Conservation (phyloP, 2,888 invertebrate genomes). For the Meteorus cinctellus region DNA sequence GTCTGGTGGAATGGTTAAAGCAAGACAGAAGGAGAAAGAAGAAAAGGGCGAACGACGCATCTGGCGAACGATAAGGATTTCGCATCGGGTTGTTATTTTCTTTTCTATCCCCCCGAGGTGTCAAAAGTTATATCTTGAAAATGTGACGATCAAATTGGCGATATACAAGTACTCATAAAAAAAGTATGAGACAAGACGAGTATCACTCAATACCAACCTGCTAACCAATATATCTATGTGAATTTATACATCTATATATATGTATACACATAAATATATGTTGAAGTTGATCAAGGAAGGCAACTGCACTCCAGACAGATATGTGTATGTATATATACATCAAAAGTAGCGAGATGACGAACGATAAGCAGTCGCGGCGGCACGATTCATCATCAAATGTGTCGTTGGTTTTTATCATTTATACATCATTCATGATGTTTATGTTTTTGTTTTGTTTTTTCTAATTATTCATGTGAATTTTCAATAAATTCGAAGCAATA, state of each 20-base stretch:
- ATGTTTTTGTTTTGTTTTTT: background rate
- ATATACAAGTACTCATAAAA: background rate
- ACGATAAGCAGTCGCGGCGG: constrained; percentile 4
- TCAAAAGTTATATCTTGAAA: constrained; percentile 19
- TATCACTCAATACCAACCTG: constrained; percentile 12
- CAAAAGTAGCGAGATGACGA: background rate
- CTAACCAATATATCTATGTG: too few relatives aligned
- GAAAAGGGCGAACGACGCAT: constrained; percentile 21
- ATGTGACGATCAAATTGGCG: constrained; percentile 6
- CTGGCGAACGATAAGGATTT: constrained; percentile 33
- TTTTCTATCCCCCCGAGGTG: constrained; percentile 10
- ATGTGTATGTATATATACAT: background rate
- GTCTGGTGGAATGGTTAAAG: background rate
- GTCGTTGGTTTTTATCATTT: background rate
- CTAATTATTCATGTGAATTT: background rate
- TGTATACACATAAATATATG: background rate
- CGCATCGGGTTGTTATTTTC: constrained; percentile 14
- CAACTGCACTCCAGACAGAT: constrained; percentile 10
- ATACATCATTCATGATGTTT: background rate
- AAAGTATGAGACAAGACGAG: background rate
- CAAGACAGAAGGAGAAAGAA: constrained; percentile 1
- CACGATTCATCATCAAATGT: constrained; percentile 1
- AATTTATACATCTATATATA: too few relatives aligned
- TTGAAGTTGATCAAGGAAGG: background rate
- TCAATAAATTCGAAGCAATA: background rate